These are phyloP conservation scores for Chaetura pelagica DNA, from an alignment of 2,113 vertebrate species.

Conservation along the genomic window DNA sequence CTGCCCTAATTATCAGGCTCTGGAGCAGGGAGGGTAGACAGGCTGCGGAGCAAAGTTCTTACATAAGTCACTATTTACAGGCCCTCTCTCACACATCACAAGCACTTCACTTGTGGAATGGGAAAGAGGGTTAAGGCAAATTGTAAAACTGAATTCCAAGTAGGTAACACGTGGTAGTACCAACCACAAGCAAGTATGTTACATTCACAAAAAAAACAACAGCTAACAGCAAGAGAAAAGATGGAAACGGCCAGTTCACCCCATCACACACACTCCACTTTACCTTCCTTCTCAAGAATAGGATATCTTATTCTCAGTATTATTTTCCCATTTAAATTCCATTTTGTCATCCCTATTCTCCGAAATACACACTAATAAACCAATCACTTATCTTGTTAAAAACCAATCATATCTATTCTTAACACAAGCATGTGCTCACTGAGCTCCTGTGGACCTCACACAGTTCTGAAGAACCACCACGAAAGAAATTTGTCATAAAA, in stretches of 20 bases:
- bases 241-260: neutral
- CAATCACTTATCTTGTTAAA: accelerated
- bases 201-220: neutral
- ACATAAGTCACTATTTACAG: neutral
- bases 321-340: neutral
- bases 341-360: neutral
- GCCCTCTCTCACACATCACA: neutral
- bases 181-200: accelerated
- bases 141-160: neutral
- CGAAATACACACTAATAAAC: neutral
- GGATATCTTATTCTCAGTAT: neutral
- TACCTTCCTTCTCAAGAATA: neutral
- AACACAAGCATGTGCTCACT: neutral
- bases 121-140: neutral
- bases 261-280: no score
- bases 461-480: neutral
- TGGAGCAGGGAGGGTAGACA: neutral
- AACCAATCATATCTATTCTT: accelerated
- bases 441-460: neutral
- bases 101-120: neutral
- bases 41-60: neutral
- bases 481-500: neutral
- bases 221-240: neutral
- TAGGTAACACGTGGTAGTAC: accelerated
- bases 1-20: conserved; percentile 56